Base-by-base conservation (phyloP, 2,797 vertebrate species). In the Naso thynnoides region DNA sequence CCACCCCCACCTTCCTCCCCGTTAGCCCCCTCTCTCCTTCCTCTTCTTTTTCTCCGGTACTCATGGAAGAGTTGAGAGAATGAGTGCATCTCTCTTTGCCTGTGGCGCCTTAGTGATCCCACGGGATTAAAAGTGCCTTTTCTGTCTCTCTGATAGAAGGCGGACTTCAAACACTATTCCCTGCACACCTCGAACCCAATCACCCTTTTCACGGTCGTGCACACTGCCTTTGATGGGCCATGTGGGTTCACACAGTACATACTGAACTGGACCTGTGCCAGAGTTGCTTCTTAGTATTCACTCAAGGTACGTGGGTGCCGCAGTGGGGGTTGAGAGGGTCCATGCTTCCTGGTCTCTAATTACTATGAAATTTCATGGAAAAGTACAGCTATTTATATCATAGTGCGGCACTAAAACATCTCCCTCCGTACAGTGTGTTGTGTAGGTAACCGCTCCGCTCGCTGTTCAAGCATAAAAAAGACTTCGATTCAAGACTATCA, bases 81-180 rank as follows among this genome's bases (percentile, higher is more conserved):
- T 73, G 88, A 91, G 87, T 89, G 89, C 87, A 92, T 92, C 88
- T 89, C 85, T 91, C 33, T 73, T 93, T 68, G 92, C 93, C 93
- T 86, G 89, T 94, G 91, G 92, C 89, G 86, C 82, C 83, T 93
- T 85, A 86, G 84, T 86, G 90, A 91, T 94, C 93, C 92, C 93
- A 82, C 75, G 73, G 91, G 91, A 94, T 91, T 89, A 90, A 87
- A 91, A 93, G 90, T 91, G 86, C 89, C 87, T 91, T 90, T 90
- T 89, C 83, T 88, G 80, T 91, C 87, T 92, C 91, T 91, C 79
- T 89, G 90, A 91, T 91, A 92, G 88, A 91, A 86, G 84, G 86
- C 94, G 86, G 89, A 92, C 92, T 94, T 94, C 92, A 93, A 93
- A 94, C 90, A 89, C 86, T 78, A 87, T 91, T 94, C 90, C 91